Conservation (phyloP, 2,113 vertebrate genomes). For the Cygnus buccinator region DNA sequence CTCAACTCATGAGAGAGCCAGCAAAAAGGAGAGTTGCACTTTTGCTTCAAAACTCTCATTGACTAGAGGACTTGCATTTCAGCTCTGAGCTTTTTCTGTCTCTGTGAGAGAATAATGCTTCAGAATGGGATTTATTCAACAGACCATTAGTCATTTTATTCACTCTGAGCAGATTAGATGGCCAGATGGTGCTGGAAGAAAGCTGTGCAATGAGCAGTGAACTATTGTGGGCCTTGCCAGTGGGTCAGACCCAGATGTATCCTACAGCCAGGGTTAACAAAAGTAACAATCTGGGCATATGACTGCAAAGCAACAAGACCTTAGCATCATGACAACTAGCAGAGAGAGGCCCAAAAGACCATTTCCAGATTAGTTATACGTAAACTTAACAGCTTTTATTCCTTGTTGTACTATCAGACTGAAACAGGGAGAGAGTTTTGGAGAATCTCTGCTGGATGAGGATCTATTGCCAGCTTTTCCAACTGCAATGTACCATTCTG, state of each 20-base stretch:
- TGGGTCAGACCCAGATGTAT: neutral
- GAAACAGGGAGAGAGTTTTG: neutral
- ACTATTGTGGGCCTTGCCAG: neutral
- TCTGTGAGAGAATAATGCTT: neutral
- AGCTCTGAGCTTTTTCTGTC: neutral
- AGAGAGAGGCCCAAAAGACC: neutral
- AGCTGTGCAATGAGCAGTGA: neutral
- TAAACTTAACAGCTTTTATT: neutral
- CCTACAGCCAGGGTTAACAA: neutral
- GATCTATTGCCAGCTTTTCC: neutral
- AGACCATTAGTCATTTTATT: neutral
- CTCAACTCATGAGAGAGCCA: neutral
- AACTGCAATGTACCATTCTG: neutral
- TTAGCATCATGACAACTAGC: neutral
- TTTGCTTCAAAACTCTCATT: neutral
- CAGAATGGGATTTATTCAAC: neutral
- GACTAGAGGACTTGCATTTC: neutral
- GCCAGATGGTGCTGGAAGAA: neutral
- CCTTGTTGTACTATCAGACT: neutral
- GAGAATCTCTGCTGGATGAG: neutral
- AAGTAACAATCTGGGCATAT: neutral
- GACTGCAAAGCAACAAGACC: neutral
- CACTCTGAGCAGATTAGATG: neutral
- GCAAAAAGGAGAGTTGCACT: neutral
- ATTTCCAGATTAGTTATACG: neutral